phyloP scores from a whole-genome alignment of 2,797 vertebrate species.

The Tokudaia tokunoshimensis region DNA sequence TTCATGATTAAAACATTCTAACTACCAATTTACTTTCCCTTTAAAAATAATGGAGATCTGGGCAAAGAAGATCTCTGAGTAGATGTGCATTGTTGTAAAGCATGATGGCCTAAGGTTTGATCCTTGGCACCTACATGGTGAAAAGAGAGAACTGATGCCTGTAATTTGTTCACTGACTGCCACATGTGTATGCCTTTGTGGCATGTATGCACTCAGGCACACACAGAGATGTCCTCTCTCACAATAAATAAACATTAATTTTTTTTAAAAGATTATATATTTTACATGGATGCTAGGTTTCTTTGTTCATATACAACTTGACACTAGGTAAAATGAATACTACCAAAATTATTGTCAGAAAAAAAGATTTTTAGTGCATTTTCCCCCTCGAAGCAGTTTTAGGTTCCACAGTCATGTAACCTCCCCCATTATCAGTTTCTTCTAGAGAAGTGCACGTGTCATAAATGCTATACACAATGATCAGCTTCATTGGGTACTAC shows the following conservation, averaged over 20 bases:
- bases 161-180: too few species aligned
- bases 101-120: background rate
- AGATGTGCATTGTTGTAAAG: background rate
- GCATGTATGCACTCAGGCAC: background rate
- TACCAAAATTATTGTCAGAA: background rate
- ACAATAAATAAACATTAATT: background rate
- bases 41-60: background rate
- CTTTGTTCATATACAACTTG: background rate
- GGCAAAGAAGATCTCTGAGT: too few species aligned
- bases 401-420: background rate
- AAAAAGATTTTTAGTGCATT: background rate
- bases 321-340: slow-evolving; percentile 13
- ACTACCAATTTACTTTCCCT: background rate
- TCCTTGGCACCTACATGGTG: background rate
- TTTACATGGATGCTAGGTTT: background rate
- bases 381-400: background rate
- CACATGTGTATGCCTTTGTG: too few species aligned
- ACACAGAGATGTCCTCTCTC: background rate
- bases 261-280: background rate
- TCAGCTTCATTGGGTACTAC: background rate
- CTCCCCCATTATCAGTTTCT: background rate
- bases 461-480: background rate
- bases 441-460: background rate
- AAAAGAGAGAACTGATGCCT: background rate
- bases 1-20: background rate